Evolutionary conservation across 2,888 invertebrate species (phyloP).

Genomic region (Pachymerium ferrugineum): DNA sequence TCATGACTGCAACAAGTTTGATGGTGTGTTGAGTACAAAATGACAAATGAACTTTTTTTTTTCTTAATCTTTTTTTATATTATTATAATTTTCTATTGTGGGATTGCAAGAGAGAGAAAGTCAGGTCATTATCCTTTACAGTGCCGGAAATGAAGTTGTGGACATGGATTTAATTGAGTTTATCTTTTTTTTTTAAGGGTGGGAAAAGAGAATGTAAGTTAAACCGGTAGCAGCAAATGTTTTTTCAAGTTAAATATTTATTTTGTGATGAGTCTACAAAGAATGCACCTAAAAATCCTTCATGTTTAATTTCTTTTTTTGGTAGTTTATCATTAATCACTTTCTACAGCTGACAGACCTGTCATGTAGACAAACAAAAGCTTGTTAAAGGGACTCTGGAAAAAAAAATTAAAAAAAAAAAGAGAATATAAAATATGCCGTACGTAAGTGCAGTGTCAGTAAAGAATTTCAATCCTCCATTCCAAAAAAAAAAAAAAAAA

Average conservation of each 20-base stretch:
- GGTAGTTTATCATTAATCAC: background rate
- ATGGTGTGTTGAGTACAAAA: background rate
- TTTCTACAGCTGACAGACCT: background rate
- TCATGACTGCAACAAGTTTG: constrained; percentile 2
- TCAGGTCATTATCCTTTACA: constrained; percentile 1
- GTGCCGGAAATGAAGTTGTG: background rate
- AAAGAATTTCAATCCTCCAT: too few relatives aligned
- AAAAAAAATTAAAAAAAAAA: too few relatives aligned
- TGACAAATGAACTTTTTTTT: background rate
- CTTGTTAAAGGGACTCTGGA: background rate
- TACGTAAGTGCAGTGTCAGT: background rate
- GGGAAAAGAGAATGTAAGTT: constrained; percentile 3
- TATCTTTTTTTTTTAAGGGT: background rate
- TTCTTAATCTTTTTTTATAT: background rate
- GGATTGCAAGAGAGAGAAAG: too few relatives aligned
- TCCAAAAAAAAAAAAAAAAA: too few relatives aligned
- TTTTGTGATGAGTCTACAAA: background rate
- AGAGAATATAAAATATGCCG: background rate
- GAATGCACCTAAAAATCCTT: background rate
- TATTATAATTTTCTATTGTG: too few relatives aligned
- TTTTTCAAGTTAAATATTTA: background rate
- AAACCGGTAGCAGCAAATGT: background rate
- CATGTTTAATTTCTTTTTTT: background rate
- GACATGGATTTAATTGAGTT: background rate
- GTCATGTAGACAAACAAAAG: constrained; percentile 8